Evolutionary conservation across 92 coral and sea anemone genomes (phyloP), one percentile per base, ranked within the genome.

Genomic region (Muricea muricata): DNA sequence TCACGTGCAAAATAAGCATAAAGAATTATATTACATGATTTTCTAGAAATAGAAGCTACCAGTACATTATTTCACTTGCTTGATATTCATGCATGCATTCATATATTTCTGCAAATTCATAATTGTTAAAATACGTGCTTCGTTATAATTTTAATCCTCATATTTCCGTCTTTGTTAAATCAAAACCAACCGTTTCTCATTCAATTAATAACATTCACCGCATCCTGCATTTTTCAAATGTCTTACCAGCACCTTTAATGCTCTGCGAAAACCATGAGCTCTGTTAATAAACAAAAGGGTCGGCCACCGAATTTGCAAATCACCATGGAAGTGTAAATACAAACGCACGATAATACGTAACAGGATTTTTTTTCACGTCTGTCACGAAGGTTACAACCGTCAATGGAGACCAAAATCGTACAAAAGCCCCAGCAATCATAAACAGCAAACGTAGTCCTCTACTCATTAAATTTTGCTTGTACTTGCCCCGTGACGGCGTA

Each of bases 261-360:
- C 26, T n/a, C 7, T 52, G 17, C 83, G 83, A 39, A 78, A 78
- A 26, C 71, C 71, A 34, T 56, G 56, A 40, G 71, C 58, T 32
- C 83, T 41, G 26, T 33, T 78, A 78, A 57, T 78, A 78, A n/a
- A 78, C 57, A 7, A 58, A 20, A 7, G 83, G 83, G 58, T 78
- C 83, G 0, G 58, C 1, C 11, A 63, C 71, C 1, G 83, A 25
- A 30, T 58, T 58, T 12, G 58, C 32, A 0, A 55, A 12, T 0
- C 34, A n/a, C 18, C 37, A 42, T 0, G 83, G 83, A 0, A 33
- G 14, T 37, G 71, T 33, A 37, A 31, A 78, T n/a, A 20, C 40
- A 4, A 17, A 78, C 55, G 54, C 17, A 6, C 83, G 70, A 40
- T 34, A 25, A 45, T 13, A 78, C 54, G 7, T 33, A 33, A 13